Conservation (phyloP, 2,113 vertebrate genomes). For the Notarius lentiginosus region DNA sequence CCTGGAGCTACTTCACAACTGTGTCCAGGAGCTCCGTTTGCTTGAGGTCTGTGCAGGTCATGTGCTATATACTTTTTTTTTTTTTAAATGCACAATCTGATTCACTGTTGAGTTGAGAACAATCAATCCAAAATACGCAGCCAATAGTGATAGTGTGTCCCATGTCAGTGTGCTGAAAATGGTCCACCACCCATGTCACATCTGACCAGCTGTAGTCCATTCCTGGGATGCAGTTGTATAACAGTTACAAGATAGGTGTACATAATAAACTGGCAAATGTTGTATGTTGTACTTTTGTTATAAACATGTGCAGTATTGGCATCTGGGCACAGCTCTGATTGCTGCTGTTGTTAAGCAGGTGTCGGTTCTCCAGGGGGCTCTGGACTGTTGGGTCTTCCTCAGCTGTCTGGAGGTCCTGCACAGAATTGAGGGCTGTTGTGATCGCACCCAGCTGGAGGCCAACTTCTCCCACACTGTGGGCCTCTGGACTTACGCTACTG, state of each 20-base stretch:
- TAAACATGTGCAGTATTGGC: background rate
- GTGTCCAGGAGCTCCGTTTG: conserved; percentile 91
- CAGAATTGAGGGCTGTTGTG: conserved; percentile 94
- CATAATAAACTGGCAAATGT: background rate
- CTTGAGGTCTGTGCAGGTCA: conserved; percentile 77
- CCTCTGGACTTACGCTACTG: conserved; percentile 93
- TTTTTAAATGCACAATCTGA: background rate
- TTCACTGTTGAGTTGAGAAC: background rate
- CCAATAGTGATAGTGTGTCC: background rate
- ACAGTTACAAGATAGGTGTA: background rate
- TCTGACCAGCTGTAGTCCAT: background rate
- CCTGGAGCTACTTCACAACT: conserved; percentile 94
- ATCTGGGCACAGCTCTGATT: background rate
- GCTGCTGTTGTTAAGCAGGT: conserved; percentile 71
- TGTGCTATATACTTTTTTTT: background rate
- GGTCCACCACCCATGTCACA: background rate
- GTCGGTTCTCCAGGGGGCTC: conserved; percentile 85
- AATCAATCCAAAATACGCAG: background rate
- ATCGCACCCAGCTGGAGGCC: conserved; percentile 85
- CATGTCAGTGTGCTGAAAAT: background rate
- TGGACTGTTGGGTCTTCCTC: conserved; percentile 98
- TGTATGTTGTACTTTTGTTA: background rate
- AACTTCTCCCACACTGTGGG: conserved; percentile 93
- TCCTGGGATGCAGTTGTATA: background rate
- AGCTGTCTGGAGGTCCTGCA: conserved; percentile 97